Percentiles rank a stretch among this genome's conserved stretches.
phyloP scores from a whole-genome alignment of 2,888 invertebrate genomes.

The Siphonodentalium dalli region DNA sequence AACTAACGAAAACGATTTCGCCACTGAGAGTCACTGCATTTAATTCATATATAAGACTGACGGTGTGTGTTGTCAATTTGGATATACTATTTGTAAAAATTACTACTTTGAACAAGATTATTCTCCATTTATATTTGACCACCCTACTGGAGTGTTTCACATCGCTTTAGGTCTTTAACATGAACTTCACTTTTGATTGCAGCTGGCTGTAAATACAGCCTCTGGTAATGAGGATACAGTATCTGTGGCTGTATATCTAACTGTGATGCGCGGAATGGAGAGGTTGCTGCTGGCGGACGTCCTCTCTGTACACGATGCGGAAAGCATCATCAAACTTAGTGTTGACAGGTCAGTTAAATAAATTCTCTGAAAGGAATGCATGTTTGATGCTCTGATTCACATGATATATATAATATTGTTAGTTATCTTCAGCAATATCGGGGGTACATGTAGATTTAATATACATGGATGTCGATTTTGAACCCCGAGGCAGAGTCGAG shows the following conservation, averaged over 20 bases:
- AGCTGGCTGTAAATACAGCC: constrained; percentile 55
- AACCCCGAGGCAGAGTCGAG: too few relatives aligned
- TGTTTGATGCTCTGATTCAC: not conserved
- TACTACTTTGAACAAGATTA: too few relatives aligned
- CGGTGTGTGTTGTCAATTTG: too few relatives aligned
- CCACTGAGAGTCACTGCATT: too few relatives aligned
- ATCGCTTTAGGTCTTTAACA: not conserved
- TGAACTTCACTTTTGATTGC: constrained; percentile 9
- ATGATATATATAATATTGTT: not conserved
- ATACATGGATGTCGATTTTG: too few relatives aligned
- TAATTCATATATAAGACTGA: too few relatives aligned
- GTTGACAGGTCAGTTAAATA: constrained; percentile 56
- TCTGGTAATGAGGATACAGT: constrained; percentile 57
- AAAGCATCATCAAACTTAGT: constrained; percentile 60
- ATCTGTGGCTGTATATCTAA: constrained; percentile 55
- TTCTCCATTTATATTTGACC: too few relatives aligned
- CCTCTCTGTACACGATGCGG: constrained; percentile 49
- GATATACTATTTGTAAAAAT: too few relatives aligned
- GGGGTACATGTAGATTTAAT: too few relatives aligned
- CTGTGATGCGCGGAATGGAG: constrained; percentile 73
- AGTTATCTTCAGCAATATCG: too few relatives aligned
- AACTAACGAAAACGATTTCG: too few relatives aligned
- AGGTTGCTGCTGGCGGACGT: constrained; percentile 70
- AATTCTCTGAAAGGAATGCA: not conserved
- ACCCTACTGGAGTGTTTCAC: too few relatives aligned